Percentiles rank a stretch among this genome's conserved stretches.
Evolutionary conservation across 2,113 vertebrate species (phyloP).

Genomic region (Tragelaphus scriptus): DNA sequence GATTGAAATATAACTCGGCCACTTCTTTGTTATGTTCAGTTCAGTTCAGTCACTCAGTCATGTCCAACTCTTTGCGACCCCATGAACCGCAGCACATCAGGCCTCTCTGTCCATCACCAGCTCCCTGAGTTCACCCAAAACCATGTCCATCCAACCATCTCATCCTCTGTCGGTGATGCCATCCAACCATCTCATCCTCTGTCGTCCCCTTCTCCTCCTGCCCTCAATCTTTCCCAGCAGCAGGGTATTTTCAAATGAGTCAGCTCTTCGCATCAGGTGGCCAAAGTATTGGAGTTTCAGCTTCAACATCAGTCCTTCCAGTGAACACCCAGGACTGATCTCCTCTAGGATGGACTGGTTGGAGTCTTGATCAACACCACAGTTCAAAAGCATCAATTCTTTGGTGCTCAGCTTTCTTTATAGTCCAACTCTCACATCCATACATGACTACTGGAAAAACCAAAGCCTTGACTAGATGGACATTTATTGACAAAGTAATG

Average conservation of each 20-base stretch:
- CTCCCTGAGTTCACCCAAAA: neutral
- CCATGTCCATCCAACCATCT: no score
- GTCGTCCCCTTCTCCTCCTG: neutral
- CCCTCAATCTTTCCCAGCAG: neutral
- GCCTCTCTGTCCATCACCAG: neutral
- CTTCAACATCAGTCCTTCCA: neutral
- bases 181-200: neutral
- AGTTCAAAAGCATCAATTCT: neutral
- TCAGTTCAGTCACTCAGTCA: neutral
- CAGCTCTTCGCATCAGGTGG: neutral
- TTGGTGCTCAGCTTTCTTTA: rapidly evolving
- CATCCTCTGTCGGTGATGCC: neutral
- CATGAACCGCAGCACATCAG: rapidly evolving
- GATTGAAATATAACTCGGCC: neutral
- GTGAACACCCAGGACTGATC: neutral
- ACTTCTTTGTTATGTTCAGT: neutral
- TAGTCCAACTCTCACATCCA: neutral
- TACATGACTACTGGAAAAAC: neutral
- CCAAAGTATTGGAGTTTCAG: neutral
- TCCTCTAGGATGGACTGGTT: neutral
- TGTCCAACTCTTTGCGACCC: neutral
- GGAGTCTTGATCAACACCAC: neutral
- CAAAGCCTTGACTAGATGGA: neutral
- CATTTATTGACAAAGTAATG: neutral
- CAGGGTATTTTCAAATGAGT: neutral